Evolutionary conservation across 2,888 invertebrate genomes (phyloP), one percentile per base, ranked within the genome.

Genomic region (Pseudococcus jackbeardsleyi): DNA sequence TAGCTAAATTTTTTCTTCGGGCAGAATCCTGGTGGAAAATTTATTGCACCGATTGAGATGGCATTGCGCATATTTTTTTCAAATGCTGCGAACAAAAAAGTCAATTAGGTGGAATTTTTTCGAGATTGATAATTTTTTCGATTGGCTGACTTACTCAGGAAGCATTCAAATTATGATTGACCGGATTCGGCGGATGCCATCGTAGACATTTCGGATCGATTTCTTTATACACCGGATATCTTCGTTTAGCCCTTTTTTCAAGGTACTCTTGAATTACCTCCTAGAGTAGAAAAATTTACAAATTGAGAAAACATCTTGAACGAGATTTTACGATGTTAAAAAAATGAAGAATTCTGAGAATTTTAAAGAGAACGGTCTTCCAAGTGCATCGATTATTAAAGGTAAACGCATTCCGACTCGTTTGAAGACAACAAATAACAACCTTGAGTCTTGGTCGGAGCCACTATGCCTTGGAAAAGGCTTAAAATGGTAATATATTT

Each of bases 191-290:
- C 2, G 90, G 90, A 79, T 90, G 90, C 98, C 98, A 98, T 91
- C 96, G 95, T 91, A 98, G 93, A 92, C 95, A 96, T 90, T 94
- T 93, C 88, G 95, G 94, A 92, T 98, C 98, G 91, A 98, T 97
- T 93, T 95, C 95, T 91, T 97, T 96, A 91, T 96, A 95, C 91
- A 96, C 95, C 33, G 93, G 91, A 77, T 95, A 95, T 64, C 95
- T 93, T 85, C 95, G 93, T 91, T 95, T 94, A 90, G 96, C 95
- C 88, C 97, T 95, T 88, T 97, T 96, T 88, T 97, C 96, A 89
- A 96, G 94, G 92, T 96, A 97, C 91, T 98, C 98, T 91, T 98
- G 98, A 90, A 98, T 94, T 89, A 98, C 96, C 92, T 98, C 98
- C 95, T 97, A 33, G 26, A 33, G 93, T 42, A 26, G 88, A 79